Base-by-base conservation (phyloP, 2,888 invertebrate genomes). In the Erebia aethiops region DNA sequence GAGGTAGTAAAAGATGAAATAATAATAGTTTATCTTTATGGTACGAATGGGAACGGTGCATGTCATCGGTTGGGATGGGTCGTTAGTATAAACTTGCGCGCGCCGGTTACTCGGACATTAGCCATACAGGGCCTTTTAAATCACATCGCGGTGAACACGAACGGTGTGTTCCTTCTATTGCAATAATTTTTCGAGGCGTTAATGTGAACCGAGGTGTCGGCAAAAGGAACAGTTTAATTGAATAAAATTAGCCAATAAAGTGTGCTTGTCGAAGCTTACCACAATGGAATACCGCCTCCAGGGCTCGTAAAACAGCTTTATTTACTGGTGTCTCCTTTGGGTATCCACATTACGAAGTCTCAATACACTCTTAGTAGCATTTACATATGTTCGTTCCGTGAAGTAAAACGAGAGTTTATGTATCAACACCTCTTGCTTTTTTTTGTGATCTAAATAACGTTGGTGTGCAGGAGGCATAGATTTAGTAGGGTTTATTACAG, bases 231-330 rank as follows among this genome's bases (percentile, higher is more conserved):
- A 90, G 90, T 92, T 91, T 92, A 92, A 92, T 92, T 92, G 92
- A 90, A 92, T 89, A 88, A 92, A 92, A 92, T 92, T 92, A 92
- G 90, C 90, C 91, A 90, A 92, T 93, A 93, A 93, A 93, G 82
- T 89, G 84, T 78, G 80, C 80, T 77, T 82, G 85, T 89, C 89
- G 89, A 89, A 84, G 84, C 77, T 71, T 81, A 83, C 84, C 84
- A 92, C 92, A 93, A 92, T 91, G 91, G 91, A 89, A 92, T 91
- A 90, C 92, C 91, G 83, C 83, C 81, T 84, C 78, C 76, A 80
- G 78, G 80, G 76, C 78, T 80, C 89, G 87, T 93, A 92, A 93
- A 91, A 76, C 80, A 83, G 76, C 83, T 83, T 90, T 91, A 87
- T 92, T 92, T 92, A 92, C 84, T 85, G 84, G 83, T 77, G 79